A percentile compares a stretch with the other conserved stretches of the same genome.
Evolutionary conservation across 2,113 vertebrate genomes (phyloP).

Genomic region (Callospermophilus lateralis): DNA sequence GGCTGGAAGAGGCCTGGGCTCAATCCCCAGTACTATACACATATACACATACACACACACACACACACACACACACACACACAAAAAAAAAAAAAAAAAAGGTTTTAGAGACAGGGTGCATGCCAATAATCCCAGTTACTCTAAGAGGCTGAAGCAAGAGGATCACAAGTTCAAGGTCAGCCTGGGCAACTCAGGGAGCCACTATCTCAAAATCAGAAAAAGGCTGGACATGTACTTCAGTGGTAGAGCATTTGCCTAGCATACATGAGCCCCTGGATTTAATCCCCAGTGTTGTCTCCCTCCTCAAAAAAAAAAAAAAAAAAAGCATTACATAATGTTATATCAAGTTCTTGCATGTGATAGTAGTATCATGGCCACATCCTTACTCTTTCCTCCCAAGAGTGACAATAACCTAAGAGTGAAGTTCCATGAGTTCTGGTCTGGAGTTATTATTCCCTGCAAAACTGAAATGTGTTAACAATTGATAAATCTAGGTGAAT

Average conservation of each 20-base stretch:
- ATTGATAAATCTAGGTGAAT: neutral
- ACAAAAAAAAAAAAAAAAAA: too few relatives aligned
- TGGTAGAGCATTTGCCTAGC: neutral
- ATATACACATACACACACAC: too few relatives aligned
- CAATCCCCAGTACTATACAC: neutral
- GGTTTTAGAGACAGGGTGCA: neutral
- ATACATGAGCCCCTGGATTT: neutral
- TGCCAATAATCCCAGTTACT: neutral
- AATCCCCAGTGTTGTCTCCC: neutral
- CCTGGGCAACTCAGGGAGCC: neutral
- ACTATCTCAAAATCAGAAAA: neutral
- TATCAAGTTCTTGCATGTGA: neutral
- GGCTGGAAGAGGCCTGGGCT: too few relatives aligned
- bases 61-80: too few relatives aligned
- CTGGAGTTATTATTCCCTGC: neutral
- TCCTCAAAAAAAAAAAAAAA: neutral
- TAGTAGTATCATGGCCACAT: neutral
- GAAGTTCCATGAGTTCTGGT: neutral
- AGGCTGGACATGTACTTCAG: neutral
- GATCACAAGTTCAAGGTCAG: neutral
- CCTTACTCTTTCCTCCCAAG: neutral
- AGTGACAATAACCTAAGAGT: neutral
- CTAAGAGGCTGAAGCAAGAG: neutral
- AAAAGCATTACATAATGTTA: too few relatives aligned
- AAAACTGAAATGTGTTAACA: slow-evolving; percentile 9